phyloP scores from a whole-genome alignment of 2,888 invertebrate species.

The Hirtodrosophila histrioides region DNA sequence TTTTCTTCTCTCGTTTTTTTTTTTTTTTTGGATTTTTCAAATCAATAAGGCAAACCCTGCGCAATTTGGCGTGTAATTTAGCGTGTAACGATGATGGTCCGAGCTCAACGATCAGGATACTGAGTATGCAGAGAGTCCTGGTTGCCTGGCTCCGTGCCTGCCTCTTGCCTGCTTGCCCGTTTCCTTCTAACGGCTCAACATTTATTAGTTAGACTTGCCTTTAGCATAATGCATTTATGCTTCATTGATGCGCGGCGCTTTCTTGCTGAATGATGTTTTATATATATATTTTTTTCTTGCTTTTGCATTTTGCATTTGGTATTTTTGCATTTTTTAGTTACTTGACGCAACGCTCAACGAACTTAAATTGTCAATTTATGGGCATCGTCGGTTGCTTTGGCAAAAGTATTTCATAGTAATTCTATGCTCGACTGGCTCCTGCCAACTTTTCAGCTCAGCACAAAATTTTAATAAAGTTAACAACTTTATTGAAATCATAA shows the following conservation, averaged over 20 bases:
- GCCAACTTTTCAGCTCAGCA: constrained; percentile 71
- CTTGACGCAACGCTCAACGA: constrained; percentile 48
- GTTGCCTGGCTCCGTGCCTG: constrained; percentile 8
- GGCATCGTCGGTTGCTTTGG: constrained; percentile 63
- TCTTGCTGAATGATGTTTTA: constrained; percentile 52
- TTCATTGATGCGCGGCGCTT: constrained; percentile 73
- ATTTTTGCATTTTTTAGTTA: constrained; percentile 47
- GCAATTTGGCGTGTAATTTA: constrained; percentile 77
- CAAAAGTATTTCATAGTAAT: constrained; percentile 78
- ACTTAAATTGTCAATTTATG: constrained; percentile 80
- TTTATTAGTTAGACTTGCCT: constrained; percentile 74
- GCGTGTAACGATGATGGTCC: constrained; percentile 74
- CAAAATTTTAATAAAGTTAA: constrained; percentile 78
- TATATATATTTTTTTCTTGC: constrained; percentile 23
- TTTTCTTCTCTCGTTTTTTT: background rate
- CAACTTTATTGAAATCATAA: constrained; percentile 78
- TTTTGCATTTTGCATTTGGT: constrained; percentile 20
- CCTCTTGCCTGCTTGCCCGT: constrained; percentile 12
- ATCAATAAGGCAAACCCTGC: constrained; percentile 73
- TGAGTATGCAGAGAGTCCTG: constrained; percentile 6
- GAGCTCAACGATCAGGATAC: constrained; percentile 26
- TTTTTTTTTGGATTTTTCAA: constrained; percentile 45
- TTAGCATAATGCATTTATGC: constrained; percentile 67
- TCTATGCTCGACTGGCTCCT: constrained; percentile 74
- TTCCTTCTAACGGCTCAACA: constrained; percentile 55